phyloP scores from a whole-genome alignment of 1,140 invertebrate genomes.

The Drosophila nigrodunni region DNA sequence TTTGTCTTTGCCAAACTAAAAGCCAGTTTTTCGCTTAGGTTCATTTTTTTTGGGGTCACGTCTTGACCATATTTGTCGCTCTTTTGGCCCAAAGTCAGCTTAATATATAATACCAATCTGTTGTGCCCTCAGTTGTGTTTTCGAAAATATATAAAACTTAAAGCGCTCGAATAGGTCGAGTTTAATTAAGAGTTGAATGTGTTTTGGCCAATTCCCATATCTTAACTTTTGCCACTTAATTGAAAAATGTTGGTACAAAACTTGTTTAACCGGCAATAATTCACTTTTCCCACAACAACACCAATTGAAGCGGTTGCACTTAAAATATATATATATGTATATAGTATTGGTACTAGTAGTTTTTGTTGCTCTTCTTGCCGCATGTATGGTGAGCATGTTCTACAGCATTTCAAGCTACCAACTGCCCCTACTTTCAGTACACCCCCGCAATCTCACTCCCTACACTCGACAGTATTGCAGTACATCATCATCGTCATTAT shows the following conservation, averaged over 20 bases:
- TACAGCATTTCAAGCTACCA: background rate
- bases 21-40: conserved; percentile 14
- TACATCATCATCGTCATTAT: conserved; percentile 70
- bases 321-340: conserved; percentile 20
- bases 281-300: conserved; percentile 41
- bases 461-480: background rate
- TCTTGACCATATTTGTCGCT: background rate
- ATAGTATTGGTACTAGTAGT: background rate
- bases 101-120: too few species aligned
- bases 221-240: conserved; percentile 64
- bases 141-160: too few species aligned
- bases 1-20: conserved; percentile 45
- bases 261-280: conserved; percentile 70
- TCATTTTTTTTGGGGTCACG: background rate
- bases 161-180: background rate
- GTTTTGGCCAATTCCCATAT: conserved; percentile 45
- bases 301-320: conserved; percentile 27
- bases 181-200: conserved; percentile 33
- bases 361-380: conserved; percentile 9
- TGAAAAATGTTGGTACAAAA: conserved; percentile 63
- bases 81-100: too few species aligned
- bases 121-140: too few species aligned
- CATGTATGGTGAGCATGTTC: conserved; percentile 20
- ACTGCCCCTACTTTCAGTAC: background rate
- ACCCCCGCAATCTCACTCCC: background rate